These are phyloP conservation scores for Eidolon dupreanum DNA, from an alignment of 2,797 vertebrate species.

Conservation along the genomic window DNA sequence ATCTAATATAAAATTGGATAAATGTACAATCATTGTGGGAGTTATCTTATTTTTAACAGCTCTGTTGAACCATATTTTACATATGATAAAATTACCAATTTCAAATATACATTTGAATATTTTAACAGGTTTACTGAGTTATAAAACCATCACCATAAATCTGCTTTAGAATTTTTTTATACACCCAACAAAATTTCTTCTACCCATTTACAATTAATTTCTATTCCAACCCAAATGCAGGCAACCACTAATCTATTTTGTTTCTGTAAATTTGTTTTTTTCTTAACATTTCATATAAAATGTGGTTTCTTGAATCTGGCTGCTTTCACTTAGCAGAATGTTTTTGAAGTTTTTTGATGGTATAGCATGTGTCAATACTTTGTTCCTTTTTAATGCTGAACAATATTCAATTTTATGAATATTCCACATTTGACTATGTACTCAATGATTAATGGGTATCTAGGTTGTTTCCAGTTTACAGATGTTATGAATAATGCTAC, in stretches of 20 bases:
- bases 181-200: neutral
- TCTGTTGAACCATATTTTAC: neutral
- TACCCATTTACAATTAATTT: neutral
- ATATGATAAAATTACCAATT: no score
- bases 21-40: neutral
- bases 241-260: neutral
- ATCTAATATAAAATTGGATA: neutral
- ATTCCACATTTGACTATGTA: neutral
- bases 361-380: neutral
- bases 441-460: neutral
- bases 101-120: neutral
- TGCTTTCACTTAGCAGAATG: neutral
- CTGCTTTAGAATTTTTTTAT: neutral
- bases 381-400: no score
- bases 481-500: neutral
- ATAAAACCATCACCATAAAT: neutral
- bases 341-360: neutral
- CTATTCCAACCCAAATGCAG: neutral
- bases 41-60: neutral
- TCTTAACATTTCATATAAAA: neutral
- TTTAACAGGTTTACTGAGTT: neutral
- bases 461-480: neutral
- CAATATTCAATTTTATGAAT: neutral
- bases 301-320: neutral
- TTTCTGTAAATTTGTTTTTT: neutral